A percentile compares a stretch with the other conserved stretches of the same genome.
phyloP scores from a whole-genome alignment of 2,888 invertebrate species.

The Bugula neritina region DNA sequence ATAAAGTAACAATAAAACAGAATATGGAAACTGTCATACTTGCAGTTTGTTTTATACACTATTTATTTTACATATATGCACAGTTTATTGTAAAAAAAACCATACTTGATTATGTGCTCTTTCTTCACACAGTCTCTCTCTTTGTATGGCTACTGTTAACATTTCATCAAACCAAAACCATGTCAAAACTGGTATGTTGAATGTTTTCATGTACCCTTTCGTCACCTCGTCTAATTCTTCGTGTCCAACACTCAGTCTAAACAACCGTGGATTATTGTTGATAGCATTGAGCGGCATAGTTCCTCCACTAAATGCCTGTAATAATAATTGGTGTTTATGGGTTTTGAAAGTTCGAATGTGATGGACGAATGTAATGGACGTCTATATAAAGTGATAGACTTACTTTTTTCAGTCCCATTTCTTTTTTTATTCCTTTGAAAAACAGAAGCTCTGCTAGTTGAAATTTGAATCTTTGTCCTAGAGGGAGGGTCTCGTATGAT shows the following conservation, averaged over 20 bases:
- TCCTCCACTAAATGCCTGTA: slow-evolving; percentile 1
- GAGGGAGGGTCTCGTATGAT: neutral
- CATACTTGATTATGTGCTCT: too few relatives aligned
- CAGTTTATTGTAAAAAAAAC: too few relatives aligned
- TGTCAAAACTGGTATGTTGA: neutral
- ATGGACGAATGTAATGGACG: too few relatives aligned
- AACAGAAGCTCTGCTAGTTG: slow-evolving; percentile 3
- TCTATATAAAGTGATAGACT: too few relatives aligned
- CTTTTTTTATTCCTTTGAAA: neutral
- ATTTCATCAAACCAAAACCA: slow-evolving; percentile 16
- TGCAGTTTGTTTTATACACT: too few relatives aligned
- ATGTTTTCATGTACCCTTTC: neutral
- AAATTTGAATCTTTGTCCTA: neutral
- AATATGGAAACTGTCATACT: too few relatives aligned
- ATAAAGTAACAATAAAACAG: too few relatives aligned
- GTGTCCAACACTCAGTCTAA: neutral
- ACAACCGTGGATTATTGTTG: neutral
- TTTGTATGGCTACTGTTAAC: neutral
- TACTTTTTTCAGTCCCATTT: neutral
- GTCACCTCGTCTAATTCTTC: neutral
- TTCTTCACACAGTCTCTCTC: too few relatives aligned
- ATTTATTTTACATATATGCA: too few relatives aligned
- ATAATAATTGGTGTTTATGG: too few relatives aligned
- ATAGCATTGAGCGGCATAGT: neutral
- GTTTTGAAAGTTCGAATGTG: too few relatives aligned